Evolutionary conservation across 2,797 vertebrate species (phyloP).

Genomic region (Clarias pachynema): DNA sequence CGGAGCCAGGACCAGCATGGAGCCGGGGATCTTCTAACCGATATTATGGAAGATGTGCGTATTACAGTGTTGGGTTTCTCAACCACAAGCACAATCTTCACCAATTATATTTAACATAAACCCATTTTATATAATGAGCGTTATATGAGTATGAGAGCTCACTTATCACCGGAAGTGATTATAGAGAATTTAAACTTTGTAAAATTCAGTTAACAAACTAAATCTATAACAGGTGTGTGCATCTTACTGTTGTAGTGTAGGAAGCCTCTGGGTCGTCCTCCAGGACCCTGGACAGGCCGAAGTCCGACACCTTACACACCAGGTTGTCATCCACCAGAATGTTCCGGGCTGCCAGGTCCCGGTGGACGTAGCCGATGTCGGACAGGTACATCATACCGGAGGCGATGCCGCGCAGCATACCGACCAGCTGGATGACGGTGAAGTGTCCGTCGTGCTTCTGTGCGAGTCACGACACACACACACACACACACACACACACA

Average conservation of each 20-base stretch:
- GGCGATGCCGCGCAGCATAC: conserved; percentile 77
- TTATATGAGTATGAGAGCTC: no score
- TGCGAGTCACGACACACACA: not conserved
- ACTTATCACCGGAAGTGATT: not conserved
- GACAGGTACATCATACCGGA: conserved; percentile 93
- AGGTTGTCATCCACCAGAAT: conserved; percentile 88
- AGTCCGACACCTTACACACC: conserved; percentile 96
- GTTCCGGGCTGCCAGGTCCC: conserved; percentile 94
- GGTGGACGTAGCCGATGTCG: conserved; percentile 96
- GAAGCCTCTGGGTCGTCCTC: conserved; percentile 94
- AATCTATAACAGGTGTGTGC: conserved; percentile 8
- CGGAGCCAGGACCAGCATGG: not conserved
- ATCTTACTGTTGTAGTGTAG: conserved; percentile 89
- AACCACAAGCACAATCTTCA: not conserved
- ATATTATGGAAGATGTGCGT: not conserved
- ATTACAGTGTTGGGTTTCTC: not conserved
- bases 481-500: not conserved
- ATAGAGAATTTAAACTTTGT: not conserved
- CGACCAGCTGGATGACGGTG: conserved; percentile 77
- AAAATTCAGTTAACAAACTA: not conserved
- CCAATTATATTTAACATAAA: not conserved
- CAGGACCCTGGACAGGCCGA: conserved; percentile 92
- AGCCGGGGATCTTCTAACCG: not conserved
- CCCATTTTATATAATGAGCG: not conserved
- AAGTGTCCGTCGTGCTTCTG: conserved; percentile 79